These are phyloP conservation scores for Ptilonorhynchus violaceus DNA, from an alignment of 2,113 vertebrate genomes.

Conservation along the genomic window DNA sequence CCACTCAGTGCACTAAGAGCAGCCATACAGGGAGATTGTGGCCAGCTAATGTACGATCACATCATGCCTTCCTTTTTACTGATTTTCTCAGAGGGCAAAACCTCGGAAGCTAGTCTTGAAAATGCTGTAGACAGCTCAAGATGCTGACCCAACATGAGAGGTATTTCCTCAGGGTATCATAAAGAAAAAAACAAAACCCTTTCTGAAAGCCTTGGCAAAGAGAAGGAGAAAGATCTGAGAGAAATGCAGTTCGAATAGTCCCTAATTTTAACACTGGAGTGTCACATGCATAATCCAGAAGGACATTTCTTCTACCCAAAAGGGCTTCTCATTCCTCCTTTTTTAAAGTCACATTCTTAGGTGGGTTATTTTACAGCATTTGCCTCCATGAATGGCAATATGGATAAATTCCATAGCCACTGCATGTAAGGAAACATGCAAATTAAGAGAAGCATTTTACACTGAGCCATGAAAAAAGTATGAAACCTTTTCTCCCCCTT, in stretches of 20 bases:
- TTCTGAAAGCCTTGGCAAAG: background rate
- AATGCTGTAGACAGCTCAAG: conserved; percentile 39
- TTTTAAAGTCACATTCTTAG: background rate
- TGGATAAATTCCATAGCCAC: background rate
- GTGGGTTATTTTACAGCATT: conserved; percentile 18
- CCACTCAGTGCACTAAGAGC: background rate
- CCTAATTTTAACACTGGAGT: conserved; percentile 29
- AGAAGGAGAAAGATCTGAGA: background rate
- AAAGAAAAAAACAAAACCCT: background rate
- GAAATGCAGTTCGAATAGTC: background rate
- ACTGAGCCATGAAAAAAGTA: background rate
- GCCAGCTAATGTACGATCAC: background rate
- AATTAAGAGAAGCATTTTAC: background rate
- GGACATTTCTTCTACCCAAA: conserved; percentile 25
- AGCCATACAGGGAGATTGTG: background rate
- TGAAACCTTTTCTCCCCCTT: fast-evolving
- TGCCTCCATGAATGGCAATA: background rate
- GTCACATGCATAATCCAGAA: background rate
- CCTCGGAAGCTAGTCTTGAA: conserved; percentile 6
- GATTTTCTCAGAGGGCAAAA: conserved; percentile 26
- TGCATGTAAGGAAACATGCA: background rate
- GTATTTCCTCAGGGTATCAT: conserved; percentile 21
- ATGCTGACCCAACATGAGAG: conserved; percentile 48
- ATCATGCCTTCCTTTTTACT: background rate
- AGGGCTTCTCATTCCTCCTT: background rate